Base-by-base conservation (phyloP, 2,797 vertebrate genomes). In the Antrozous pallidus region DNA sequence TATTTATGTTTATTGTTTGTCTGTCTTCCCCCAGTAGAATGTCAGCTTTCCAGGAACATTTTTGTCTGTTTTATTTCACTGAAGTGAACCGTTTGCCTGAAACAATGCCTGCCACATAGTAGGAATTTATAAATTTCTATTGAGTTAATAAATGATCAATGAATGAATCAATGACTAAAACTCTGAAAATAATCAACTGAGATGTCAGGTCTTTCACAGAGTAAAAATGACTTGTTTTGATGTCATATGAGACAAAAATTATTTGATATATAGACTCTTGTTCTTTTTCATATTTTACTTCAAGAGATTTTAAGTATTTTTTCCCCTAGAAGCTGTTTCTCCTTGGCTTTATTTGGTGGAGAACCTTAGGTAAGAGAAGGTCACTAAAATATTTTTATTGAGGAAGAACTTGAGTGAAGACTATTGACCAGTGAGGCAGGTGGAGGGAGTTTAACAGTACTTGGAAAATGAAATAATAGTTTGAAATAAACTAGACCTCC, bases 1-100 rank as follows among this genome's bases (percentile, higher is more conserved):
- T 90, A 49, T 56, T 80, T 90, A 42, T 80, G 38, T 87, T 95
- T 87, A 71, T 74, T 91, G 8, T 92, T 93, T 88, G n/a, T 79
- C 11, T 91, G 5, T 42, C 42, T n/a, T 31, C 11, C 22, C 10
- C 1, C 40, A 63, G 8, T 90, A 69, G 77, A 74, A 85, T 70
- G 70, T 78, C 36, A 79, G 51, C 45, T 88, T 47, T 70, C 20
- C 12, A 61, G 58, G 84, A 90, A 69, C 51, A 77, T 86, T 80
- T 92, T 79, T 70, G 26, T 91, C 47, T 93, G 12, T 93, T 31
- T 70, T 84, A 20, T 78, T 91, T 65, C 87, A 73, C 18, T 92
- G 18, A 86, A 45, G 18, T 51, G 31, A 70, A 24, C 45, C n/a
- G 6, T 11, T 91, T 93, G 17, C 17, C 47, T 77, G 40, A 54